A percentile compares a stretch with the other conserved stretches of the same genome.
phyloP scores from a whole-genome alignment of 2,888 invertebrate genomes.

The Zygothrica quintamaculata region DNA sequence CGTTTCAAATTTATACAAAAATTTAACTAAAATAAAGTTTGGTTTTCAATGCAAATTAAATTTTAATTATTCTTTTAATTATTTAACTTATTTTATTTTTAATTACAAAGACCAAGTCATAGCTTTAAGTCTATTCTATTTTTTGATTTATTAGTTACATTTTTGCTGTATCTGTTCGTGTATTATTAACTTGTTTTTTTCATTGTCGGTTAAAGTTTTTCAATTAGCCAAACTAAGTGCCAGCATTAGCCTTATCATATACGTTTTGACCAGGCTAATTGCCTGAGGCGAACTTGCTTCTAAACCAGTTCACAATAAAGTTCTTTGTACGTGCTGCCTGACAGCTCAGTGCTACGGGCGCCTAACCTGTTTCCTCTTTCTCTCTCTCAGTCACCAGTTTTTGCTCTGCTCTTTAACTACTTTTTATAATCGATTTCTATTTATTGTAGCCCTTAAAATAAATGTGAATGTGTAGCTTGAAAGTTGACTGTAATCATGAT shows the following conservation, averaged over 20 bases:
- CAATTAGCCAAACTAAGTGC: slow-evolving; percentile 56
- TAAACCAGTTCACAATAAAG: slow-evolving; percentile 47
- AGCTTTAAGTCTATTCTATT: no score
- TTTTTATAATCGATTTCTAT: slow-evolving; percentile 68
- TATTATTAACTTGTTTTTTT: slow-evolving; percentile 43
- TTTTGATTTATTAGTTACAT: not conserved
- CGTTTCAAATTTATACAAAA: no score
- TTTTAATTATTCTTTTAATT: no score
- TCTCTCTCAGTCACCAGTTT: not conserved
- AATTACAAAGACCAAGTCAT: no score
- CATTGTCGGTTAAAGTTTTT: slow-evolving; percentile 65
- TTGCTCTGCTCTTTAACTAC: slow-evolving; percentile 20
- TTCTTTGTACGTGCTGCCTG: slow-evolving; percentile 65
- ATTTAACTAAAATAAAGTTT: no score
- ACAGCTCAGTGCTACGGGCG: slow-evolving; percentile 61
- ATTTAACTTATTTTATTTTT: no score
- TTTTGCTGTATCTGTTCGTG: slow-evolving; percentile 11
- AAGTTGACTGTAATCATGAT: no score
- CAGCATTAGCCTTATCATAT: slow-evolving; percentile 58
- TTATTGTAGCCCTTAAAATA: slow-evolving; percentile 61
- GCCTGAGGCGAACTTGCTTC: slow-evolving; percentile 46
- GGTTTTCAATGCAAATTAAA: no score
- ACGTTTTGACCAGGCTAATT: slow-evolving; percentile 41
- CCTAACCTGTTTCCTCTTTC: slow-evolving; percentile 10
- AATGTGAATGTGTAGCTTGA: slow-evolving; percentile 11